Base-by-base conservation (phyloP, 2,888 invertebrate genomes). In the Latrodectus hesperus region DNA sequence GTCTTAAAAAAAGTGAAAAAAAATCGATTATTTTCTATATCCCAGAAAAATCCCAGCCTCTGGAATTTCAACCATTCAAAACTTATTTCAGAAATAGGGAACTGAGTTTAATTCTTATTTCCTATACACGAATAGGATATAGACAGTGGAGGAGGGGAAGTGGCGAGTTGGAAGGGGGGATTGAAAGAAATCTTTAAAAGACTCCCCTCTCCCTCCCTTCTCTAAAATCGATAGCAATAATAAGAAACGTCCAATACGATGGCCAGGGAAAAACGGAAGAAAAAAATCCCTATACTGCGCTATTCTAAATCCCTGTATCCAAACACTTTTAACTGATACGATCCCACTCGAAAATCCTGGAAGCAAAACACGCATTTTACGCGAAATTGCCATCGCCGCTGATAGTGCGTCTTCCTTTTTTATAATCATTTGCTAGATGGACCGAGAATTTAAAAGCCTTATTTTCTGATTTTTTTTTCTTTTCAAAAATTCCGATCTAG, bases 301-400 rank as follows among this genome's bases (percentile, higher is more conserved):
- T 73, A 84, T 84, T 84, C 84, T 84, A 77, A 84, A 84, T 85
- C 80, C 85, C 80, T 80, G 85, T 86, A 86, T 86, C 85, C 85
- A 86, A 86, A 86, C 85, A 86, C 84, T 86, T 85, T 85, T 85
- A 85, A 85, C 84, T 85, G 84, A 85, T 85, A 79, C 64, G 79
- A 79, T 85, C 68, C 73, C 74, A 79, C 84, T 80, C 67, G 52
- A 68, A 80, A 76, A 80, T 86, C 85, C 71, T 64, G 80, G 71
- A 80, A 80, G 80, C 85, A 86, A 86, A 86, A 86, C 85, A 86
- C 85, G 85, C 85, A 86, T 86, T 86, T 86, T 80, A 80, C 75
- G 80, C 38, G 85, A 75, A 86, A 86, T 86, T 86, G 85, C 85
- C 75, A 72, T 64, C 79, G 70, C 65, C 64, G 64, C 75, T 86